These are phyloP conservation scores for Geococcyx californianus DNA, from an alignment of 2,113 vertebrate genomes.

Conservation along the genomic window DNA sequence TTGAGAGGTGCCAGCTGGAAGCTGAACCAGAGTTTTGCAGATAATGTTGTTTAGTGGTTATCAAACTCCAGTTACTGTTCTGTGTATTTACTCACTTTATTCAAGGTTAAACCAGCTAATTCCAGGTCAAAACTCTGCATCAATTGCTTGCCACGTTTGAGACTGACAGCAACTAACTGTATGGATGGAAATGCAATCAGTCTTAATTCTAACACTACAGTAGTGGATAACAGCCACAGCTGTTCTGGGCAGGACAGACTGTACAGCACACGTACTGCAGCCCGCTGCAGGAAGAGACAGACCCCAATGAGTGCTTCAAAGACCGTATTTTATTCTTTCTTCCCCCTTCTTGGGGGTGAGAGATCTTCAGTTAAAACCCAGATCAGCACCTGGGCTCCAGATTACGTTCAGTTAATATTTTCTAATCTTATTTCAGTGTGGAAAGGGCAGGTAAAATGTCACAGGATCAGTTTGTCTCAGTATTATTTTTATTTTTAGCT, in stretches of 20 bases:
- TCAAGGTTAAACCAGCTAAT: conserved; percentile 26
- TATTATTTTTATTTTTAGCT: not conserved
- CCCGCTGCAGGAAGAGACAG: not conserved
- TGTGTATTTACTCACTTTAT: not conserved
- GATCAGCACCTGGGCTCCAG: not conserved
- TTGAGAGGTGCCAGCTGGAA: not conserved
- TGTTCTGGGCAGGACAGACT: not conserved
- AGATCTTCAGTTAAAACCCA: not conserved
- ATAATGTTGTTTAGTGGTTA: not conserved
- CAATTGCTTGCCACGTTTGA: not conserved
- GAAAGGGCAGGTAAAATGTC: not conserved
- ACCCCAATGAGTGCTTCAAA: not conserved
- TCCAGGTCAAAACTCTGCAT: not conserved
- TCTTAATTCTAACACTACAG: not conserved
- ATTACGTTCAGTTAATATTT: not conserved
- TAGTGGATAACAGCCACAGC: conserved; percentile 3
- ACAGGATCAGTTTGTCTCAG: not conserved
- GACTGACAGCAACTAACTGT: not conserved
- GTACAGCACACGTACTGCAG: not conserved
- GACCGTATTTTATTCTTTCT: not conserved
- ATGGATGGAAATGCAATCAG: not conserved
- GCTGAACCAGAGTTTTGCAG: not conserved
- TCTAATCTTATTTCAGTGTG: not conserved
- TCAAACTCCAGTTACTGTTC: not conserved
- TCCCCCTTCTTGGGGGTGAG: not conserved